Conservation (phyloP, 2,797 vertebrate genomes). For the Numenius phaeopus region DNA sequence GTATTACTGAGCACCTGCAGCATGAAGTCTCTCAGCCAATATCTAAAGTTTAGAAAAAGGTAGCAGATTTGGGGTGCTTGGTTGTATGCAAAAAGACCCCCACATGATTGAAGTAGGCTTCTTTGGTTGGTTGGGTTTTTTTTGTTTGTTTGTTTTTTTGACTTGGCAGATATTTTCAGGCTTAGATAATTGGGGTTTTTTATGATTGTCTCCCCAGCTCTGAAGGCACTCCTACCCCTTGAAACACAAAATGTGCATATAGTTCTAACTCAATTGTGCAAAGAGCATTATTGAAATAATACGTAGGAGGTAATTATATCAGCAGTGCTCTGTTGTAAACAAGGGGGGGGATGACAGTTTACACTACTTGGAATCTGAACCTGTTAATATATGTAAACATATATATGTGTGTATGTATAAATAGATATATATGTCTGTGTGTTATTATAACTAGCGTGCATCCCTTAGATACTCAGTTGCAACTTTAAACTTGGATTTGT, state of each 20-base stretch:
- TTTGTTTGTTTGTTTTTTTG: not conserved
- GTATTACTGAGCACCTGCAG: not conserved
- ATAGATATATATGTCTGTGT: not conserved
- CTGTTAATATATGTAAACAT: not conserved
- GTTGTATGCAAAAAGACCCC: not conserved
- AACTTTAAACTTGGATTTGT: not conserved
- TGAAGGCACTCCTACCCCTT: not conserved
- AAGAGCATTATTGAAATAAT: not conserved
- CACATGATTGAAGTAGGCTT: accelerated
- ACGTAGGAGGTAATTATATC: not conserved
- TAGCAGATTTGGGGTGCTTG: not conserved
- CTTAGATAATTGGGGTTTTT: not conserved
- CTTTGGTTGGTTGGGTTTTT: not conserved
- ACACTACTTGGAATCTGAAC: not conserved
- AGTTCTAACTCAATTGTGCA: not conserved
- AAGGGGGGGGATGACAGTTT: not conserved
- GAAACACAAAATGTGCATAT: not conserved
- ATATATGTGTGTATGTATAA: not conserved
- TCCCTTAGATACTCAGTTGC: not conserved
- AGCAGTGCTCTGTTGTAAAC: not conserved
- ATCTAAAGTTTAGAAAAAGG: not conserved
- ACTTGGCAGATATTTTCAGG: not conserved
- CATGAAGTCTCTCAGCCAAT: not conserved
- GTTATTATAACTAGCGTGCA: not conserved
- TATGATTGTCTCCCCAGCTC: not conserved